A percentile compares a stretch with the other conserved stretches of the same genome.
phyloP scores from a whole-genome alignment of 2,113 vertebrate species.

The Pyxicephalus adspersus region DNA sequence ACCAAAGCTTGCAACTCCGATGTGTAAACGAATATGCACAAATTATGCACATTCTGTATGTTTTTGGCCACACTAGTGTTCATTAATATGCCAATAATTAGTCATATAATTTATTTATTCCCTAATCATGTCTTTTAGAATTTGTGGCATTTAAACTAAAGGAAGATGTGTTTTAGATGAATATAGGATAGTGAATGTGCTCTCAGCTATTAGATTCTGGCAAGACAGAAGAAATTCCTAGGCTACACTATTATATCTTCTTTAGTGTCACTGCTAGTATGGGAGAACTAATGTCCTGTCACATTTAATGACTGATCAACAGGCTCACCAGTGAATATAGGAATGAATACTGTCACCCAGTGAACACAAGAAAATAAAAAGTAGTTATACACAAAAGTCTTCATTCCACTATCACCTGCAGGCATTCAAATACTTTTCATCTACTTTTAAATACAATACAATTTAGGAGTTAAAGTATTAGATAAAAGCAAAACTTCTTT shows the following conservation, averaged over 20 bases:
- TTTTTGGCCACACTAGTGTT: too few species aligned
- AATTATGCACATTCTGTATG: too few species aligned
- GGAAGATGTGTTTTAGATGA: neutral
- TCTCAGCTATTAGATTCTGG: conserved; percentile 21
- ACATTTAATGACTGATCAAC: conserved; percentile 35
- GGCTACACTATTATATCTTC: conserved; percentile 4
- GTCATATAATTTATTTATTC: too few species aligned
- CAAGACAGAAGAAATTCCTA: conserved; percentile 29
- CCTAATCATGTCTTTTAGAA: too few species aligned
- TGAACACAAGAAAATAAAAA: neutral
- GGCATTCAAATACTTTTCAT: too few species aligned
- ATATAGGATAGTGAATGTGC: neutral
- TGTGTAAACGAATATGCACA: too few species aligned
- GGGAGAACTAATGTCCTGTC: conserved; percentile 21
- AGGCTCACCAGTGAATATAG: neutral
- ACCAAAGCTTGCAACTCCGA: too few species aligned
- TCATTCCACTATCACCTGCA: neutral
- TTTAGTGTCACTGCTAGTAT: conserved; percentile 32
- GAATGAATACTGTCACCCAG: conserved; percentile 12
- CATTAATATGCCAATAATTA: too few species aligned
- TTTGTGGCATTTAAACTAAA: neutral
- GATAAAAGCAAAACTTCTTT: too few species aligned
- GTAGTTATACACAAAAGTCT: neutral
- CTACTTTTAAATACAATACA: too few species aligned
- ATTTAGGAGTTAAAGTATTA: too few species aligned